Conservation (phyloP, 2,888 invertebrate species). For the Pelosia muscerda region DNA sequence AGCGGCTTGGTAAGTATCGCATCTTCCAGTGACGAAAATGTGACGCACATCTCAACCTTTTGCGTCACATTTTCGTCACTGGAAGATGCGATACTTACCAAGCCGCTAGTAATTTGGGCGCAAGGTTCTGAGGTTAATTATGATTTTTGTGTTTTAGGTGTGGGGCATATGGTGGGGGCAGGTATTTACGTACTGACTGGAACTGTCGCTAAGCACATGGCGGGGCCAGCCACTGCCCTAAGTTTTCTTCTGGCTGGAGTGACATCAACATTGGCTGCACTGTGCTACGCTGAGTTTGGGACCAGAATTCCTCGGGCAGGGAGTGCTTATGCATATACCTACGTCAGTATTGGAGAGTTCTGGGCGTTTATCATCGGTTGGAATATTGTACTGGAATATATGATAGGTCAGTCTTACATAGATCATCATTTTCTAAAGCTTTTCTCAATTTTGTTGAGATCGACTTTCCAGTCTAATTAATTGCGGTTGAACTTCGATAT, state of each 20-base stretch:
- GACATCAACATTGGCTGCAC: slow-evolving; percentile 92
- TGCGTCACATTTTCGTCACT: no score
- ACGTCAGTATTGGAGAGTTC: slow-evolving; percentile 96
- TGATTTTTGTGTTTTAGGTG: slow-evolving; percentile 84
- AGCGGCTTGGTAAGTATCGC: no score
- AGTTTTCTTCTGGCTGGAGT: slow-evolving; percentile 91
- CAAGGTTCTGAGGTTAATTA: no score
- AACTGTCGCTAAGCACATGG: slow-evolving; percentile 92
- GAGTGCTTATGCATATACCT: slow-evolving; percentile 97
- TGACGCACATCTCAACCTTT: no score
- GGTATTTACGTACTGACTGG: slow-evolving; percentile 97
- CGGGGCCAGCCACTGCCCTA: slow-evolving; percentile 93
- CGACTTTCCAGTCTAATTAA: no score
- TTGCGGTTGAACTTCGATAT: no score
- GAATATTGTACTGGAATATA: slow-evolving; percentile 96
- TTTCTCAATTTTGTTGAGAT: no score
- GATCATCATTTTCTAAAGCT: no score
- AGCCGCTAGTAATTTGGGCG: no score
- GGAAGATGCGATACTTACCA: no score
- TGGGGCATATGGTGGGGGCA: slow-evolving; percentile 98
- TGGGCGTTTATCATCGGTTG: slow-evolving; percentile 98
- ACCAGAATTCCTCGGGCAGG: slow-evolving; percentile 95
- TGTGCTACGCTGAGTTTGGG: slow-evolving; percentile 97
- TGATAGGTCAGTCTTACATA: slow-evolving; percentile 92
- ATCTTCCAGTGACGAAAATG: no score